Evolutionary conservation across 2,797 vertebrate genomes (phyloP).

Genomic region (Sebastes alutus): DNA sequence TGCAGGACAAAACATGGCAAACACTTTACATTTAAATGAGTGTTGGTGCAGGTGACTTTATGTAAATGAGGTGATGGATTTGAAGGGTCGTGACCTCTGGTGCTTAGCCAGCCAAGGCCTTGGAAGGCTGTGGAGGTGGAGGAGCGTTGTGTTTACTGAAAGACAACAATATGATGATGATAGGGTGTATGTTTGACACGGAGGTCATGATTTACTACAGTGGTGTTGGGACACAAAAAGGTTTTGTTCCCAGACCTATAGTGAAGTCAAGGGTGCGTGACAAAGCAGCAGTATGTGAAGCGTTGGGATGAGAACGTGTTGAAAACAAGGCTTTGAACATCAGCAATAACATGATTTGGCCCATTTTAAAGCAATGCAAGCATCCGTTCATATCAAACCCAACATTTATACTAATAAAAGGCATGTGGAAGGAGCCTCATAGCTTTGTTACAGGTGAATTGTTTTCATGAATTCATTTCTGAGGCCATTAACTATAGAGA

Average conservation of each 20-base stretch:
- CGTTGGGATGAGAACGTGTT: too few relatives aligned
- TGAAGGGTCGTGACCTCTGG: background rate
- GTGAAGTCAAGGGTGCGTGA: too few relatives aligned
- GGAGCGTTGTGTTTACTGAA: background rate
- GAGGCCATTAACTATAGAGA: background rate
- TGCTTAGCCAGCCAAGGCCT: background rate
- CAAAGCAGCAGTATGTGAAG: too few relatives aligned
- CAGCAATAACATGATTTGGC: background rate
- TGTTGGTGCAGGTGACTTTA: background rate
- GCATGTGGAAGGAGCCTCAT: background rate
- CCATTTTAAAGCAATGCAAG: background rate
- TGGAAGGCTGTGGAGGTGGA: background rate
- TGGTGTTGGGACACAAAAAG: background rate
- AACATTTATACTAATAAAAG: background rate
- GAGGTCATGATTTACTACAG: background rate
- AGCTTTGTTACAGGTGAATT: background rate
- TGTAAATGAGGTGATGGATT: background rate
- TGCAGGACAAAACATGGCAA: background rate
- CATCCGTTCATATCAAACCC: accelerated
- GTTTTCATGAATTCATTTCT: background rate
- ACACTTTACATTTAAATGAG: background rate
- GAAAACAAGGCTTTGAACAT: background rate
- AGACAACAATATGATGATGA: background rate
- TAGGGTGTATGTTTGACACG: background rate
- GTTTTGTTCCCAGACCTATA: too few relatives aligned